A percentile compares a stretch with the other conserved stretches of the same genome.
Evolutionary conservation across 2,797 vertebrate genomes (phyloP).

Genomic region (Ptychadena robeensis): DNA sequence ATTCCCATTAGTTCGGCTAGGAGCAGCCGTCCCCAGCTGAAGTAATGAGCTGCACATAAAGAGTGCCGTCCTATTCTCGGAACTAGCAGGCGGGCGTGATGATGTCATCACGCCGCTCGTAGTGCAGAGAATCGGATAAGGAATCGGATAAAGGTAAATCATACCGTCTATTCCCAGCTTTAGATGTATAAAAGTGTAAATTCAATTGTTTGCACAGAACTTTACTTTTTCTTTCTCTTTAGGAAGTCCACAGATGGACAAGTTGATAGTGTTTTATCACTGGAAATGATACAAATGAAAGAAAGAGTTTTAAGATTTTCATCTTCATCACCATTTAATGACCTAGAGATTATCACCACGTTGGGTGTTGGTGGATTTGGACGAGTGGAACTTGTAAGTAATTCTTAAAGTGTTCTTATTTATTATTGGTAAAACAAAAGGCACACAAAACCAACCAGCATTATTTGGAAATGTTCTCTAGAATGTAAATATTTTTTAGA

Average conservation of each 20-base stretch:
- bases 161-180: no score
- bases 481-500: no score
- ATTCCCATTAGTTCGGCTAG: no score
- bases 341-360: conserved; percentile 87
- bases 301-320: conserved; percentile 82
- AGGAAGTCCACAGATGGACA: conserved; percentile 80
- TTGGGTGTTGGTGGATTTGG: conserved; percentile 93
- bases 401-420: conserved; percentile 46
- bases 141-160: no score
- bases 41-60: no score
- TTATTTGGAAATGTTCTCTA: no score
- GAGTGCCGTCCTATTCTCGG: no score
- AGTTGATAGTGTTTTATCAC: conserved; percentile 79
- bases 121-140: no score
- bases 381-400: conserved; percentile 91
- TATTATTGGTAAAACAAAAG: background rate
- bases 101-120: no score
- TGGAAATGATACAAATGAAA: conserved; percentile 85
- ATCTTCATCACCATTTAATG: conserved; percentile 82
- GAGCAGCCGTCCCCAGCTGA: no score
- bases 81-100: no score
- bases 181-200: background rate
- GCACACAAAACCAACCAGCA: no score
- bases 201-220: background rate
- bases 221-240: conserved; percentile 11